Evolutionary conservation across 2,888 invertebrate genomes (phyloP), one percentile per base, ranked within the genome.

Genomic region (Caenorhabditis drosophilae): DNA sequence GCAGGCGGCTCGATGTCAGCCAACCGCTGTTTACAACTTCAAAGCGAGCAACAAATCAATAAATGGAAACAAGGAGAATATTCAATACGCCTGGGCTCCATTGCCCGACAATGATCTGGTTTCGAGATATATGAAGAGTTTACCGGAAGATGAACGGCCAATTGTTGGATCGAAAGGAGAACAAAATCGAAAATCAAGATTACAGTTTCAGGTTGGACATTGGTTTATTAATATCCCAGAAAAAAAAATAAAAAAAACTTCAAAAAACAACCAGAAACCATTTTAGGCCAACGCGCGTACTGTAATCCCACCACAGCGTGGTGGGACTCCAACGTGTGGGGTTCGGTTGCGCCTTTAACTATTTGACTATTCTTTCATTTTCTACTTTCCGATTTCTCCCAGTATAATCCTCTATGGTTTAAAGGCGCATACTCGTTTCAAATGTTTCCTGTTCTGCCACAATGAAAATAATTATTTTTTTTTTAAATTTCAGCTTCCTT

Each of bases 111-210:
- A 73, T n/a, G 50, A 60, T n/a, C 46, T 78, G 79, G 91, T 91
- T 1, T 85, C 88, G 0, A 88, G 89, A 60, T 87, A 90, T 79
- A 87, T 88, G 86, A 84, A 85, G 62, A 84, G 85, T 55, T 81
- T 88, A 44, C 87, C 88, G 9, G 71, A 78, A 36, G 84, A 85
- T 0, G 86, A 86, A 74, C 88, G 92, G 46, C 92, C 92, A 1
- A 89, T 92, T 38, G 89, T 89, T 48, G 92, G 92, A 0, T 90
- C 91, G 40, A 88, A 88, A 66, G 92, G 92, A 27, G 92, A 92
- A 0, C 88, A 88, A 48, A 88, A 89, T 72, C 87, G 93, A 18
- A 90, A 90, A 73, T 90, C 91, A 57, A 89, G 91, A 77, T 87
- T 93, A 4, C 90, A 92, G 78, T 90, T 90, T 64, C 92, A 93